Evolutionary conservation across 2,797 vertebrate species (phyloP), one percentile per base, ranked within the genome.

Genomic region (Diplodus sargus): DNA sequence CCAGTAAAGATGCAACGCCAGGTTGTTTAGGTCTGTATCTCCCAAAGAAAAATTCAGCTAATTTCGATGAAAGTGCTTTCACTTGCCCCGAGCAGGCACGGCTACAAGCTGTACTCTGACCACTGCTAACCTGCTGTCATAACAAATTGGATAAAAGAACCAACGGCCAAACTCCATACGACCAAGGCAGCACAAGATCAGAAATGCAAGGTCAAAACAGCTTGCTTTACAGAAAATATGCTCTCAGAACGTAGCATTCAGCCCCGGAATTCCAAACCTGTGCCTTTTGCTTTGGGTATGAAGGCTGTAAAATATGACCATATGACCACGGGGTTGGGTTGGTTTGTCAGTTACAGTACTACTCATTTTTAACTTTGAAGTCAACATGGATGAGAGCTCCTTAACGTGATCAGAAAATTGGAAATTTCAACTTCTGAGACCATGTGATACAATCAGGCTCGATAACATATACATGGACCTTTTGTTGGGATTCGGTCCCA

Each of bases 101-200:
- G 43, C 45, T 54, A 57, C 34, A 49, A 52, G 52, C 73, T 61
- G 30, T 20, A 12, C 69, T 66, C 47, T 69, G 77, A 68, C 68
- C 64, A 48, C 53, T 16, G 65, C 74, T 76, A 74, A 77, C 79
- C 78, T 70, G 82, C 78, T 67, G 76, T 83, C 85, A 78, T 47
- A 66, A 78, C 48, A 87, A 82, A 86, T 49, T 63, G 72, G 52
- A 81, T 60, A 34, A 85, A 65, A 87, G 22, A 70, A 86, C 61
- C 59, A 4, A 30, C 22, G 25, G 76, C 78, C 42, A 54, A 64
- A 82, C 70, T 67, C 64, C n/a, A 43, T 57, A 58, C 25, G 56
- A 87, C 59, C 53, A 54, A 74, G 20, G 70, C 45, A 76, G 63
- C 60, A 25, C 1, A 65, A 48, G 75, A 59, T 81, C 63, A 73